Evolutionary conservation across 2,113 vertebrate species (phyloP).

Genomic region (Sciurus niger): DNA sequence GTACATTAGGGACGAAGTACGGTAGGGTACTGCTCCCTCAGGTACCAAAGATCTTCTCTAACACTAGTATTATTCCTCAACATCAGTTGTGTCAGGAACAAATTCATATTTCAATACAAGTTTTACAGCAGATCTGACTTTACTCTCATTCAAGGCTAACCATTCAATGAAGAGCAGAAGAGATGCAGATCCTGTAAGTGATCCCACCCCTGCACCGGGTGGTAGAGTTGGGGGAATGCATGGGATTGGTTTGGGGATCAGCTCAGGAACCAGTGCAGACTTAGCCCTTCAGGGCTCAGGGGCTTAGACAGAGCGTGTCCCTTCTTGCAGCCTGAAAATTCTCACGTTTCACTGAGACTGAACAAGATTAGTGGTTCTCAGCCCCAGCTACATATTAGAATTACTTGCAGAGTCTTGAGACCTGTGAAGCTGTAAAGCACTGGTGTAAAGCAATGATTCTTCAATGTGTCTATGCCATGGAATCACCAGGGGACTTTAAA

Average conservation of each 20-base stretch:
- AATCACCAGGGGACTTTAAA: not conserved
- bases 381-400: not conserved
- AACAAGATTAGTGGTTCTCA: not conserved
- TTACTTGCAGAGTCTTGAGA: not conserved
- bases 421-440: not conserved
- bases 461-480: not conserved
- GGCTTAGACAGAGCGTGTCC: not conserved
- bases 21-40: not conserved
- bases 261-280: not conserved
- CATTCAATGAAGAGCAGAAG: not conserved
- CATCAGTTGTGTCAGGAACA: not conserved
- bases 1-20: too few species aligned
- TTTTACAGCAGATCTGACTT: not conserved
- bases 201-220: not conserved
- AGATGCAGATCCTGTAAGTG: not conserved
- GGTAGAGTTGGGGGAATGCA: not conserved
- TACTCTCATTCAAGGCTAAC: not conserved
- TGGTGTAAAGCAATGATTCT: not conserved
- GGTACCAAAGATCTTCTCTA: not conserved
- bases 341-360: not conserved
- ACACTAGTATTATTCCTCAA: not conserved
- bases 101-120: not conserved
- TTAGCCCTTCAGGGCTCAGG: not conserved
- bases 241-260: not conserved
- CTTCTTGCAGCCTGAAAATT: not conserved